Evolutionary conservation across 2,888 invertebrate species (phyloP).

Genomic region (Hanleya hanleyi): DNA sequence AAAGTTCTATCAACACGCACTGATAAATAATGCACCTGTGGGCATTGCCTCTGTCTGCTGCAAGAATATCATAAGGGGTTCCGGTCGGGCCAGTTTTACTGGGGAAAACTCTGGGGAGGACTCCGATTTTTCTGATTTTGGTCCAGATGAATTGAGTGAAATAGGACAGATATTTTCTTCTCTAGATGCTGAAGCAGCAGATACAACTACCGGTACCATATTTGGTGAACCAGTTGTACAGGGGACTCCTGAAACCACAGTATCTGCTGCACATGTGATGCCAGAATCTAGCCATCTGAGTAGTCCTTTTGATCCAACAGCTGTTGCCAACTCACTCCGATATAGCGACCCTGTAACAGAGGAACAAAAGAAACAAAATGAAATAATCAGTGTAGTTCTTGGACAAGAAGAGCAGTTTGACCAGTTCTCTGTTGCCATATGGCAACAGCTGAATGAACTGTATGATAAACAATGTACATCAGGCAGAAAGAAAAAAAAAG

Average conservation of each 20-base stretch:
- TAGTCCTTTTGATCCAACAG: background rate
- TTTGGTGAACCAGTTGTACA: background rate
- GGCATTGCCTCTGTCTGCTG: background rate
- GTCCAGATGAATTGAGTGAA: background rate
- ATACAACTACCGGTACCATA: background rate
- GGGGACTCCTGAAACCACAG: no score
- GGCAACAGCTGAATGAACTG: background rate
- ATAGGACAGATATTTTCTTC: background rate
- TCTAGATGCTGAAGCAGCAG: background rate
- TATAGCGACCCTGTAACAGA: background rate
- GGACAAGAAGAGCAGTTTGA: background rate
- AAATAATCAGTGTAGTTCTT: background rate
- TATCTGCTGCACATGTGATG: no score
- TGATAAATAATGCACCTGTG: background rate
- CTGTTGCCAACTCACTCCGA: background rate
- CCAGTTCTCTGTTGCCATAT: background rate
- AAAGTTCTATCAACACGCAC: background rate
- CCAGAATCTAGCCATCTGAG: no score
- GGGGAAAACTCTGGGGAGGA: background rate
- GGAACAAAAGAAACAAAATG: background rate
- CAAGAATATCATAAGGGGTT: background rate
- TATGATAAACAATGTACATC: background rate
- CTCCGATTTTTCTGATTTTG: background rate
- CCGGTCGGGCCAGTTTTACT: background rate
- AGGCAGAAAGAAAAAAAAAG: background rate